Evolutionary conservation across 1,140 invertebrate species (phyloP), one percentile per base, ranked within the genome.

Genomic region (Scaptomyza montana): DNA sequence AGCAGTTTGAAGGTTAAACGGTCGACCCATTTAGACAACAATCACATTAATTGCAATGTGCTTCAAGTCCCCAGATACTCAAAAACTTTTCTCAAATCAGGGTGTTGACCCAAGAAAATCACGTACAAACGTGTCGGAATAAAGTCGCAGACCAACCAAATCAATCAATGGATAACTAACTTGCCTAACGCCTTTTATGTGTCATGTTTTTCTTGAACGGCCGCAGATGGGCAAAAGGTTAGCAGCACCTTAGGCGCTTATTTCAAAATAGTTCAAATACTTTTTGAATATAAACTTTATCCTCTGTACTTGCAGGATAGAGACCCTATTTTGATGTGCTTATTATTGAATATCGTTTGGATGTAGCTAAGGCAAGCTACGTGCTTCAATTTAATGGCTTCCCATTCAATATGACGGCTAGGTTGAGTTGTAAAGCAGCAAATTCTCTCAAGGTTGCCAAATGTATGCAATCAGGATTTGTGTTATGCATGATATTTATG

Each of bases 321-420:
- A 67, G 57, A 28, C 19, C 61, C 41, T 13, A 63, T 57, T 64
- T 71, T 46, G 28, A 54, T 43, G 50, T 66, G 65, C 16, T 59
- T 72, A 59, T 72, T 82, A 84, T 82, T 76, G 72, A 79, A 82
- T 72, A 19, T 72, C 50, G 56, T 69, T 79, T 9, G 33, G 8
- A 68, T 72, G 12, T 67, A 47, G 56, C 69, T 39, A 13, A 63
- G 45, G 60, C 13, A 16, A 47, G 36, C 65, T 62, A 79, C 80
- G 80, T 84, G 63, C 65, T 45, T 75, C 25, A 43, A 49, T 66
- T 79, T 72, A 74, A 82, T 74, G 60, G 39, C 47, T 71, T 64
- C 54, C 47, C 5, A 30, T 39, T 46, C 64, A 36, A 43, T 28
- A 61, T 21, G 60, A 10, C 21, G 39, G 12, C 46, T 9, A 62